Evolutionary conservation across 2,797 vertebrate species (phyloP).

Genomic region (Antennarius maculatus): DNA sequence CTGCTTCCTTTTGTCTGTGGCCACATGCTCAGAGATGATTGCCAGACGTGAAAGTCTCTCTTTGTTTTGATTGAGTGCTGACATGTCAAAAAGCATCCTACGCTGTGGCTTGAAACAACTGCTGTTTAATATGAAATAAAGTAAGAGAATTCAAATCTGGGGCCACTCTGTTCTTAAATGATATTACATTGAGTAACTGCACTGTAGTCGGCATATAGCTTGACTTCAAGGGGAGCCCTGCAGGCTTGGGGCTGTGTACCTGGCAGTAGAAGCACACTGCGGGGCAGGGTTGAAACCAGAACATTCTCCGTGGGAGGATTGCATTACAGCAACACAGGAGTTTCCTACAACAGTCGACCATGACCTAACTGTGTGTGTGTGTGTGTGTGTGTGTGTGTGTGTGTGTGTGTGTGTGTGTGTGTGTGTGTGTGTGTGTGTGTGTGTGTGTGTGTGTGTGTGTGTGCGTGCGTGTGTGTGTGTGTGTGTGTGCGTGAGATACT

Average conservation of each 20-base stretch:
- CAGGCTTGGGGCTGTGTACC: constrained; percentile 69
- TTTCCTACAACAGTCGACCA: constrained; percentile 58
- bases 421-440: too few species aligned
- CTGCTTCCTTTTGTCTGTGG: constrained; percentile 64
- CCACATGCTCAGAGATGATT: constrained; percentile 73
- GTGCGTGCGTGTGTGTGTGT: not conserved
- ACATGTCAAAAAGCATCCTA: constrained; percentile 69
- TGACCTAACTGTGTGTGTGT: constrained; percentile 61
- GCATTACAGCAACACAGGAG: constrained; percentile 72
- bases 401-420: too few species aligned
- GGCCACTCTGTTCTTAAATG: constrained; percentile 61
- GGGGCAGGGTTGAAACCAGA: constrained; percentile 75
- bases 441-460: too few species aligned
- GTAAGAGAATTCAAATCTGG: constrained; percentile 53
- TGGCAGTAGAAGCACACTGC: constrained; percentile 70
- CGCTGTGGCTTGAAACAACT: constrained; percentile 52
- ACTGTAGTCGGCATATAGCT: constrained; percentile 49
- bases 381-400: not conserved
- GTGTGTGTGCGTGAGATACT: constrained; percentile 35
- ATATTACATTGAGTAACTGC: constrained; percentile 61
- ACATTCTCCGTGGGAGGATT: constrained; percentile 72
- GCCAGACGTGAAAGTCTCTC: constrained; percentile 69
- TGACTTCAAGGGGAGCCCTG: constrained; percentile 69
- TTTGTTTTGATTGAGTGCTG: constrained; percentile 73
- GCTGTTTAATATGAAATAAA: constrained; percentile 52